Base-by-base conservation (phyloP, 2,888 invertebrate species). In the Ctena decussata region DNA sequence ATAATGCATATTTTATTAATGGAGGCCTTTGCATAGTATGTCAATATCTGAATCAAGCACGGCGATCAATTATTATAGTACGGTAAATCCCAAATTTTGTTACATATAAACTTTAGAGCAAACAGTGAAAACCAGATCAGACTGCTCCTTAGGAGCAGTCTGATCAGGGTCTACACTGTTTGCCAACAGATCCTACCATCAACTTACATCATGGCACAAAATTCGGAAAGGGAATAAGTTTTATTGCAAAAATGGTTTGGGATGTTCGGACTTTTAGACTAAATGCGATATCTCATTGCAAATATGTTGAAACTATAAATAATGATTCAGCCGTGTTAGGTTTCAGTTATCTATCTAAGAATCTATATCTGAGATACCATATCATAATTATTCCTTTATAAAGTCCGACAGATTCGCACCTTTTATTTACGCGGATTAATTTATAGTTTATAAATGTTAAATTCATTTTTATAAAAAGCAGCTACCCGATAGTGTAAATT, bases 301-400 rank as follows among this genome's bases (percentile, higher is more conserved):
- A 35, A 30, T 65, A 15, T 12, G 32, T 24, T 35, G 18, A 35
- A 35, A 24, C 5, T n/a, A 53, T 65, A 65, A 30, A 65, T 24
- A 65, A 65, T 65, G 65, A 65, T n/a, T 65, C 65, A 65, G 65
- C 65, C 1, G 35, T 65, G 18, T 35, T 15, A 15, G 35, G 65
- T 65, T 65, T 65, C 65, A 65, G 11, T 65, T 65, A 65, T 65
- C 65, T 11, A 11, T 35, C 8, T 21, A 35, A 35, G 30, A 65
- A 65, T 65, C 65, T 65, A 65, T 65, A 65, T 65, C 65, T 35
- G 35, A 65, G 65, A 65, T 72, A 46, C 44, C 41, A 73, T 81
- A 75, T 71, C 71, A 76, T 86, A 86, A 83, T 86, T 81, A 81
- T 76, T 83, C 78, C 76, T 81, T 81, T 84, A 86, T 86, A 71